These are phyloP conservation scores for Poecilus cupreus DNA, from an alignment of 2,888 invertebrate genomes.

Conservation along the genomic window DNA sequence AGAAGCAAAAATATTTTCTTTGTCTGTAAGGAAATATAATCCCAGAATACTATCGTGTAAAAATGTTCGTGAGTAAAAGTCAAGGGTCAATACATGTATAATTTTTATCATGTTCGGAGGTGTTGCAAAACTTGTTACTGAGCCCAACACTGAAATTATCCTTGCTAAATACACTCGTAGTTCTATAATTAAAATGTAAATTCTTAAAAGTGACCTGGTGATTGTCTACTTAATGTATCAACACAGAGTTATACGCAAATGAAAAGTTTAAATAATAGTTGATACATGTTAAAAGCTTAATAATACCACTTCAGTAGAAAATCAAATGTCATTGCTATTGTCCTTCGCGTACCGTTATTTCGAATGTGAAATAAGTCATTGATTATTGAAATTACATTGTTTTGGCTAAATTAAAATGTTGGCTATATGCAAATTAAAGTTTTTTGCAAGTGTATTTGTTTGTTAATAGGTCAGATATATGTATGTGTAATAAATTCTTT, in stretches of 20 bases:
- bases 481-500: no score
- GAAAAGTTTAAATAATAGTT: neutral
- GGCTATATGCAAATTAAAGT: neutral
- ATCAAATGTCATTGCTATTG: conserved; percentile 12
- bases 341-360: conserved; percentile 1
- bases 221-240: conserved; percentile 14
- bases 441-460: neutral
- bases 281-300: neutral
- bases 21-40: neutral
- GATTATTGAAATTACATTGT: conserved; percentile 4
- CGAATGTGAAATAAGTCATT: neutral
- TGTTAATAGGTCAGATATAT: neutral
- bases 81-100: neutral
- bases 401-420: neutral
- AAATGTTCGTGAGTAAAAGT: neutral
- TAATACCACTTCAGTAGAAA: neutral
- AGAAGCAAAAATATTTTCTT: no score
- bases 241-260: conserved; percentile 9
- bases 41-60: neutral
- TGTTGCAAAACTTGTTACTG: neutral
- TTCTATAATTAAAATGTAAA: conserved; percentile 18
- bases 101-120: conserved; percentile 1
- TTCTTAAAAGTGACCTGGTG: conserved; percentile 17
- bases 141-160: conserved; percentile 1
- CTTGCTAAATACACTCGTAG: neutral